Percentiles rank a stretch among this genome's conserved stretches.
phyloP scores from a whole-genome alignment of 2,888 invertebrate species.

The Fissipunctia ypsillon region DNA sequence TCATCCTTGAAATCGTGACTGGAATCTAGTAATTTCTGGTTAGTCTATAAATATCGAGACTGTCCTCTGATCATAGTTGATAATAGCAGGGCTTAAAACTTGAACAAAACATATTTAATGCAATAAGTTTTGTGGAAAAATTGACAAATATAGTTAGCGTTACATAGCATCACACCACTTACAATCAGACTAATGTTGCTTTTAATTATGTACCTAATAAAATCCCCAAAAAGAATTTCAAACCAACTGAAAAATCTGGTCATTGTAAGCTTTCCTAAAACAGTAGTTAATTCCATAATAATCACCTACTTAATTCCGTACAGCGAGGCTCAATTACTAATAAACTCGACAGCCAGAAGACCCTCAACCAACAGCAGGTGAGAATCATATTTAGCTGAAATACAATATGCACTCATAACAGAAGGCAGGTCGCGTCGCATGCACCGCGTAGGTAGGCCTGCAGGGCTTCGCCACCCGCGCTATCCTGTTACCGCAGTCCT shows the following conservation, averaged over 20 bases:
- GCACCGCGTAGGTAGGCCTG: slow-evolving; percentile 53
- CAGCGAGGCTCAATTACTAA: slow-evolving; percentile 11
- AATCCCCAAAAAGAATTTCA: neutral
- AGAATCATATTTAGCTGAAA: slow-evolving; percentile 55
- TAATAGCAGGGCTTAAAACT: neutral
- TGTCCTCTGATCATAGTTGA: neutral
- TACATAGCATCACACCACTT: neutral
- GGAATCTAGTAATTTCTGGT: slow-evolving; percentile 10
- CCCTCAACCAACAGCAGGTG: slow-evolving; percentile 45
- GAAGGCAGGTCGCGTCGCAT: slow-evolving; percentile 36
- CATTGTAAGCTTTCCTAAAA: slow-evolving; percentile 2
- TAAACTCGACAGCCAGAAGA: slow-evolving; percentile 35
- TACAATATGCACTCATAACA: slow-evolving; percentile 47
- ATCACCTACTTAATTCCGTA: neutral
- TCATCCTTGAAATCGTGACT: slow-evolving; percentile 30
- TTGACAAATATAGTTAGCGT: neutral
- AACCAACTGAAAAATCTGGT: neutral
- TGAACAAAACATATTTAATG: neutral
- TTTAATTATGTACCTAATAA: neutral
- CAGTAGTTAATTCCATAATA: neutral
- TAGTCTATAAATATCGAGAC: slow-evolving; percentile 12
- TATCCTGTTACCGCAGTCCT: slow-evolving; percentile 78
- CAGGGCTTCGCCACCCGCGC: slow-evolving; percentile 76
- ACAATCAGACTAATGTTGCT: neutral
- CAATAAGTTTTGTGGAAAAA: neutral